Base-by-base conservation (phyloP, 2,888 invertebrate species). In the Ceriagrion tenellum region DNA sequence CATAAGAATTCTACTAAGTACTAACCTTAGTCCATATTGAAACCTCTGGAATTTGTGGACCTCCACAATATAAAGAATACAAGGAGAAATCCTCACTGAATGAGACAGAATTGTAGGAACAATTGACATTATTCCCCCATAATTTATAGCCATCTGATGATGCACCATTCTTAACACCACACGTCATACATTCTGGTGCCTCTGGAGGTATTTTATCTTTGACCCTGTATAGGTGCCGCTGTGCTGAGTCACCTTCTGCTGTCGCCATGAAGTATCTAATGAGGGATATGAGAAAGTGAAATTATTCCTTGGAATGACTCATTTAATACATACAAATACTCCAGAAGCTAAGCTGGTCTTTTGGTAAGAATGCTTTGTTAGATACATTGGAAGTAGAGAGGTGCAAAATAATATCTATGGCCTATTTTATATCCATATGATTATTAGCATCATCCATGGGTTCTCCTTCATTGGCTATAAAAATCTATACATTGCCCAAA, bases 221-320 rank as follows among this genome's bases (percentile, higher is more conserved):
- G 16, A 98, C 97, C 18, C 98, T 97, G 97, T 98, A 99, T 88
- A 99, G 97, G 97, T 99, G 99, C 96, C 98, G 98, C 95, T 98
- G 98, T 10, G 98, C 98, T 0, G 99, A 98, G 96, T 98, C 98
- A 23, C 97, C 97, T 96, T 98, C 98, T 13, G 98, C 98, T 63
- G 98, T 99, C 0, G 99, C 99, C 96, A 98, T 97, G 97, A 98
- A 99, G 97, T 99, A 99, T 95, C 99, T 99, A 97, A 55, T 96
- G 35, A 89, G n/a, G 47, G n/a, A 16, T 8, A 2, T 47, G 47
- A 47, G 47, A 47, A 2, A 47, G 47, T 47, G 47, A 47, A 4
- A 47, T 47, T 47, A 47, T 47, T 47, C 8, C 47, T 47, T 47
- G 8, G 47, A 47, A 47, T 47, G 47, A 8, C 47, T 47, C 47